Conservation (phyloP, 2,888 invertebrate genomes). For the Magallana nippona region DNA sequence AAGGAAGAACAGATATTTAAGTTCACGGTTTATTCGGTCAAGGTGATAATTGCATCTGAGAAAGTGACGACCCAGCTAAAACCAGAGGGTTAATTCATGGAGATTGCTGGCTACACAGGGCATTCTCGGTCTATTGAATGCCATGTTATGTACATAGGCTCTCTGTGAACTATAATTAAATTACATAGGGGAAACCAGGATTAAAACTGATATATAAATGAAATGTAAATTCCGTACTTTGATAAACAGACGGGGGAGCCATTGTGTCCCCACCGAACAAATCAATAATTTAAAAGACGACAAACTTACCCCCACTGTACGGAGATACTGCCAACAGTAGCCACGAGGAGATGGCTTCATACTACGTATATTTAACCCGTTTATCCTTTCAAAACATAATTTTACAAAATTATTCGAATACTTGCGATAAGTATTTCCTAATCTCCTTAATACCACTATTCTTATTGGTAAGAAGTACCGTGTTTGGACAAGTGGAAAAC, state of each 20-base stretch:
- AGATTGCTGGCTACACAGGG: background rate
- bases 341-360: background rate
- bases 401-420: slow-evolving; percentile 27
- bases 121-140: slow-evolving; percentile 15
- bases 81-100: background rate
- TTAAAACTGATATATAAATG: slow-evolving; percentile 32
- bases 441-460: slow-evolving; percentile 26
- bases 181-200: slow-evolving; percentile 23
- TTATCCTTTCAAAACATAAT: slow-evolving; percentile 32
- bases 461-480: slow-evolving; percentile 19
- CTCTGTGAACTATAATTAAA: slow-evolving; percentile 14
- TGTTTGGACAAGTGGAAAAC: slow-evolving; percentile 30
- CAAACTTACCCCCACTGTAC: slow-evolving; percentile 8
- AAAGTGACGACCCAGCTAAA: background rate
- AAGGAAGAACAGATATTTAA: background rate
- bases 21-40: background rate
- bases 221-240: slow-evolving; percentile 22
- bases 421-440: slow-evolving; percentile 31
- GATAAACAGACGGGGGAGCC: slow-evolving; percentile 31
- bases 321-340: background rate
- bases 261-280: slow-evolving; percentile 29
- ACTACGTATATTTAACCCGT: slow-evolving; percentile 6
- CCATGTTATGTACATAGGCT: slow-evolving; percentile 6
- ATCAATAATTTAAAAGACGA: slow-evolving; percentile 25
- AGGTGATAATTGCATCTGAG: slow-evolving; percentile 19